These are phyloP conservation scores for Tichodroma muraria DNA, from an alignment of 2,113 vertebrate genomes.

Conservation along the genomic window DNA sequence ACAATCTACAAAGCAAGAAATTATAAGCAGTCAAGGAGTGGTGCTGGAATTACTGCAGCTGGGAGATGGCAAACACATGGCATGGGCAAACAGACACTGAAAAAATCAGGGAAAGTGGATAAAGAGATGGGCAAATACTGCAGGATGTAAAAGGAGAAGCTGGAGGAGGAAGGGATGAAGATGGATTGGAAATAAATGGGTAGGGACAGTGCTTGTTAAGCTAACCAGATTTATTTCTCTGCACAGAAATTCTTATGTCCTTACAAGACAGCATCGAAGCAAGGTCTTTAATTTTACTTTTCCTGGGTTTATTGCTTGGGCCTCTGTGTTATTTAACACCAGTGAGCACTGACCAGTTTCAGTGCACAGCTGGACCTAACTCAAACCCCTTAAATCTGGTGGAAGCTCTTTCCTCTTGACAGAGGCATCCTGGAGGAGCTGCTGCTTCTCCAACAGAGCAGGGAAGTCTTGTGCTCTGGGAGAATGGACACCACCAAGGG, in stretches of 20 bases:
- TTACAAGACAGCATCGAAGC: not conserved
- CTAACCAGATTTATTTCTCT: conserved; percentile 38
- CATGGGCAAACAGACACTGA: not conserved
- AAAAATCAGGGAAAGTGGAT: not conserved
- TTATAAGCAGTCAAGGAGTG: not conserved
- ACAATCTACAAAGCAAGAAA: conserved; percentile 13
- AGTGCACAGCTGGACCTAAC: not conserved
- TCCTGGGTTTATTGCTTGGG: conserved; percentile 12
- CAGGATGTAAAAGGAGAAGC: not conserved
- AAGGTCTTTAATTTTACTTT: conserved; percentile 48
- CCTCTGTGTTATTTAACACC: not conserved
- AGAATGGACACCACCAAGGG: not conserved
- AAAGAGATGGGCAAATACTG: not conserved
- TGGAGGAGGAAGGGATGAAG: conserved; percentile 10
- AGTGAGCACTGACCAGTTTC: not conserved
- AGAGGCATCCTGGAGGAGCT: not conserved
- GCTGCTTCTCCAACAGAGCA: not conserved
- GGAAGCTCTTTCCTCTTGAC: not conserved
- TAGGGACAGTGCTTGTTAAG: conserved; percentile 41
- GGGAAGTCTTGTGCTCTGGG: accelerated
- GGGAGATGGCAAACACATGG: not conserved
- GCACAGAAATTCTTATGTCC: conserved; percentile 19
- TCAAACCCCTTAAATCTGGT: not conserved
- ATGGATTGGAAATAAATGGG: conserved; percentile 42
- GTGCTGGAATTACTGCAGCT: not conserved